Conservation (phyloP, 1,140 invertebrate genomes). For the Drosophila rufa region DNA sequence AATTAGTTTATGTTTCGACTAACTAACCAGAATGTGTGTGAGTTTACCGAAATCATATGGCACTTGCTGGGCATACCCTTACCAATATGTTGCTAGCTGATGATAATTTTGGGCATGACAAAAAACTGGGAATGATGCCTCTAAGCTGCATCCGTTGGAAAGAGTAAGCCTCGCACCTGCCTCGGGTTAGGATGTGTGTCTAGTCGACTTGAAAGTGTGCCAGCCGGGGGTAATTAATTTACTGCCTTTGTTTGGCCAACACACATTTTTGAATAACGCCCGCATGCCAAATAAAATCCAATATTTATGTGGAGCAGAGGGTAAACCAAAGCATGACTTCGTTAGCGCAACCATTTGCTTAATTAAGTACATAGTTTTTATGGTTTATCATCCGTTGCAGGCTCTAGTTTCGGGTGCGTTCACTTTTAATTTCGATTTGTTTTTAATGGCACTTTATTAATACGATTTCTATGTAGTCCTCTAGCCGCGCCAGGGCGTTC, state of each 20-base stretch:
- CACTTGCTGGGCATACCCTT: constrained; percentile 14
- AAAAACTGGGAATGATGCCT: background rate
- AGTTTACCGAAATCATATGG: constrained; percentile 6
- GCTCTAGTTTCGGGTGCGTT: constrained; percentile 12
- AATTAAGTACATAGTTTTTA: constrained; percentile 42
- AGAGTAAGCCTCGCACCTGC: background rate
- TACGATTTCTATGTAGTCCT: constrained; percentile 38
- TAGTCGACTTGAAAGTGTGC: background rate
- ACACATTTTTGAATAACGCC: constrained; percentile 23
- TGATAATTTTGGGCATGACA: background rate
- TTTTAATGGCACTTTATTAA: constrained; percentile 75
- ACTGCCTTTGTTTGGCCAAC: constrained; percentile 31
- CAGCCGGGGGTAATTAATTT: constrained; percentile 33
- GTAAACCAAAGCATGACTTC: constrained; percentile 27
- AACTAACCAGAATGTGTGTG: constrained; percentile 39
- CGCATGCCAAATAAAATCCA: constrained; percentile 24
- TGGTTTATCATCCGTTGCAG: constrained; percentile 6
- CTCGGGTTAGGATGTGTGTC: background rate
- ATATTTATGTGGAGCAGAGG: constrained; percentile 17
- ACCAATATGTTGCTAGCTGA: background rate
- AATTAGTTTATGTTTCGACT: constrained; percentile 35
- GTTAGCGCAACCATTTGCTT: constrained; percentile 42
- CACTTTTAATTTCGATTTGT: constrained; percentile 24
- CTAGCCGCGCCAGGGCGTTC: constrained; percentile 22
- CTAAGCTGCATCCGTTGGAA: background rate